A percentile compares a stretch with the other conserved stretches of the same genome.
phyloP scores from a whole-genome alignment of 2,797 vertebrate species.

The Catharus ustulatus region DNA sequence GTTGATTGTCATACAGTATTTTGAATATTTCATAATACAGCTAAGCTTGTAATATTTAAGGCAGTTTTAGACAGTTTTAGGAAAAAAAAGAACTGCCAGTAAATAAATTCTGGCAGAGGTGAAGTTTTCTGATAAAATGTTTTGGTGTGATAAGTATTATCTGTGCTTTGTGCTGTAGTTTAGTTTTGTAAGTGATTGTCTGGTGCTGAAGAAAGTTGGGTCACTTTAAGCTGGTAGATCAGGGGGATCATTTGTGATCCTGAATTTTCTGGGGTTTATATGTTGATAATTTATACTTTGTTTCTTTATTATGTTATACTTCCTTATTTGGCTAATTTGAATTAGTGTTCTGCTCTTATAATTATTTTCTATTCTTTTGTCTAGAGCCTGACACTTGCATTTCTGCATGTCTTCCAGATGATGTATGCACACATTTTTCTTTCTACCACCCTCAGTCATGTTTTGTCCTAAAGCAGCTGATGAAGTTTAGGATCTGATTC shows the following conservation, averaged over 20 bases:
- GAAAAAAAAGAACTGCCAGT: background rate
- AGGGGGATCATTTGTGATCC: background rate
- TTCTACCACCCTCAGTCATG: background rate
- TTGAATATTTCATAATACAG: background rate
- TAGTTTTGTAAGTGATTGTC: background rate
- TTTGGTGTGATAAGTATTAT: background rate
- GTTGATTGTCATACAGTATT: background rate
- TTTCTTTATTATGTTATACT: background rate
- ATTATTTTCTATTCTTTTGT: constrained; percentile 49
- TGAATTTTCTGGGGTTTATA: background rate
- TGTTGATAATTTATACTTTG: background rate
- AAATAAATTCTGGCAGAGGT: background rate
- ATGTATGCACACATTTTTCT: constrained; percentile 23
- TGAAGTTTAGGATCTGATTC: background rate
- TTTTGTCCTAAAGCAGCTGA: constrained; percentile 1
- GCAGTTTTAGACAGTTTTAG: background rate
- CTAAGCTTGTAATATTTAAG: background rate
- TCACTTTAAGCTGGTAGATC: background rate
- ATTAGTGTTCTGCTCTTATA: background rate
- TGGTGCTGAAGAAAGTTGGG: background rate
- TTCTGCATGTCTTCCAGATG: constrained; percentile 44
- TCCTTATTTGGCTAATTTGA: constrained; percentile 51
- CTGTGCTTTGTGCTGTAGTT: background rate
- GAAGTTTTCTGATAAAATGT: background rate
- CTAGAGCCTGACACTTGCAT: constrained; percentile 10